These are phyloP conservation scores for Caenorhabditis angaria DNA, from an alignment of 2,888 invertebrate species.

Conservation along the genomic window DNA sequence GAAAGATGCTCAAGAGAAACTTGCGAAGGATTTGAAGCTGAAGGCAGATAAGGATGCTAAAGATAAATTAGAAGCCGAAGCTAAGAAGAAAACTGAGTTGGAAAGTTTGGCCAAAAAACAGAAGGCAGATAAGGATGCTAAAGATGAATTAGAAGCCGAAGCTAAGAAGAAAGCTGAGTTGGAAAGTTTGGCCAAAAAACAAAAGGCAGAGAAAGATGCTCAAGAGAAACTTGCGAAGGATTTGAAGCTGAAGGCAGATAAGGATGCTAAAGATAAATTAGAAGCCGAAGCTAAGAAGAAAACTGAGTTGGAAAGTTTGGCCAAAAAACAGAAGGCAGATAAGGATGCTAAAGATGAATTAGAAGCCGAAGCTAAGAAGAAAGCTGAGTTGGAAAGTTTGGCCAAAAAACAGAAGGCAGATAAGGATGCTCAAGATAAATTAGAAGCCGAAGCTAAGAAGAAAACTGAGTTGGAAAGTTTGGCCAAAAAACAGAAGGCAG, in stretches of 20 bases:
- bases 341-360: constrained; percentile 1
- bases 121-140: background rate
- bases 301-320: background rate
- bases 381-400: too few relatives aligned
- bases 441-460: constrained; percentile 4
- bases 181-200: too few relatives aligned
- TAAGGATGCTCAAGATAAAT: constrained; percentile 9
- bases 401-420: background rate
- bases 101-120: too few relatives aligned
- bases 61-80: background rate
- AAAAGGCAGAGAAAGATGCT: constrained; percentile 1
- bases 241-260: background rate
- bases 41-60: background rate
- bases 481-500: background rate
- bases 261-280: constrained; percentile 4
- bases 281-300: constrained; percentile 1
- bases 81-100: constrained; percentile 1
- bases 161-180: constrained; percentile 5
- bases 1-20: constrained; percentile 10
- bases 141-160: background rate
- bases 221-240: background rate
- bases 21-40: too few relatives aligned
- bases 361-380: constrained; percentile 6
- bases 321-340: background rate
- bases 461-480: too few relatives aligned